phyloP scores from a whole-genome alignment of 1,140 invertebrate species.

The Scaptomyza montana region DNA sequence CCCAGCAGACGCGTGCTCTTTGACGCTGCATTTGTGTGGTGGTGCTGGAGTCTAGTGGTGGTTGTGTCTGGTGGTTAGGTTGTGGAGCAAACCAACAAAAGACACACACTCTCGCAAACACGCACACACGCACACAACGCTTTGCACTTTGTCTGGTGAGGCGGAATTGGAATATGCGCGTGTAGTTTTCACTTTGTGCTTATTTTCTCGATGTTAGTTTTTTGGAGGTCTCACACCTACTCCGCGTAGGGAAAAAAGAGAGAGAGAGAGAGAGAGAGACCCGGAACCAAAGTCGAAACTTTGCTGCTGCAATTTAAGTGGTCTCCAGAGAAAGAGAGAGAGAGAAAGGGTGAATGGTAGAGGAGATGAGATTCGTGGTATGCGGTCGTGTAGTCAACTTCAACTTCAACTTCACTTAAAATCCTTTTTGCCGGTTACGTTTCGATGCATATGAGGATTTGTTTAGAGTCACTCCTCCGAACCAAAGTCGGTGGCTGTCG shows the following conservation, averaged over 20 bases:
- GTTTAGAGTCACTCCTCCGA: conserved; percentile 52
- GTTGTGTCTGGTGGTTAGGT: conserved; percentile 30
- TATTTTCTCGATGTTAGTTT: conserved; percentile 63
- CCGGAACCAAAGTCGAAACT: conserved; percentile 56
- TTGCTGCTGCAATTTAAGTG: conserved; percentile 71
- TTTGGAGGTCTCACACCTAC: conserved; percentile 32
- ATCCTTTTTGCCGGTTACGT: conserved; percentile 79
- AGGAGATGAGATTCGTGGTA: conserved; percentile 28
- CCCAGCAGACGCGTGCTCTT: conserved; percentile 46
- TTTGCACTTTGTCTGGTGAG: conserved; percentile 79
- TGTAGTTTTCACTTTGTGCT: conserved; percentile 73
- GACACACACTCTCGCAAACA: conserved; percentile 31
- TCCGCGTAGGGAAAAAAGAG: too few species aligned
- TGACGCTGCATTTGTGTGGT: conserved; percentile 37
- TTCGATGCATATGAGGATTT: conserved; percentile 82
- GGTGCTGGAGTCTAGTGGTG: conserved; percentile 21
- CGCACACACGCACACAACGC: conserved; percentile 31
- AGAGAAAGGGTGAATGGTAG: too few species aligned
- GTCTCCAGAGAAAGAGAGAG: conserved; percentile 48
- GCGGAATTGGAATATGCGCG: conserved; percentile 73
- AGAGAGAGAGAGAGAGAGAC: not conserved
- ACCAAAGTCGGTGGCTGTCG: conserved; percentile 11
- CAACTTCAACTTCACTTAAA: conserved; percentile 82
- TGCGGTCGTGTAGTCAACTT: conserved; percentile 80
- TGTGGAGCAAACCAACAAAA: conserved; percentile 45